Base-by-base conservation (phyloP, 2,888 invertebrate species). In the Himalopsyche anomala region DNA sequence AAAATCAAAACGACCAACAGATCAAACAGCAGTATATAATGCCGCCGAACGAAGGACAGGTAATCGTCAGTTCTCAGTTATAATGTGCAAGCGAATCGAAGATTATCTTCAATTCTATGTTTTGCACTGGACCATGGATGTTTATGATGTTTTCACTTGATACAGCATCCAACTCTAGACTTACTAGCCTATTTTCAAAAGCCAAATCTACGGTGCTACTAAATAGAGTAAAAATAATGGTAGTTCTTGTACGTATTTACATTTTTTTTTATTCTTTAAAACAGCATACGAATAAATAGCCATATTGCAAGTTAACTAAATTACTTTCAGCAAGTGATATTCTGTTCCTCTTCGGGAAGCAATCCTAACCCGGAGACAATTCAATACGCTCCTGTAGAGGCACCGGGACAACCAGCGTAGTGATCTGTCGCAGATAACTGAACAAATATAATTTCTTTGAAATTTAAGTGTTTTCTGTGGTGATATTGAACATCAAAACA, bases 331-430 rank as follows among this genome's bases (percentile, higher is more conserved):
- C 74, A 74, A 74, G 87, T 88, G 40, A 87, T 88, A 38, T 88
- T 87, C 82, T 88, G 88, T 62, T 86, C 88, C 3, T 84, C 88
- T 17, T 81, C 84, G 8, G 86, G 84, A 4, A 82, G 84, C 17
- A 82, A 62, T 19, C 74, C 84, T n/a, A 84, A 80, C 11, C 56
- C 85, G 5, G 88, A 86, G 19, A 82, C 62, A 19, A 82, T 86
- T n/a, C 88, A 88, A 79, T 88, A 87, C 62, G 86, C 86, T 38
- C 87, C 87, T 6, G 85, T 86, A 69, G 88, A 88, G 82, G 85
- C 88, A n/a, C 84, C 84, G 19, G 86, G 86, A 42, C 88, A 85
- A 38, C 84, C 88, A 19, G 86, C 86, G 85, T 88, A 87, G 85
- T 74, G 36, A 62, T n/a, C 62, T 8, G 9, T 19, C 62, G 11